Evolutionary conservation across 2,797 vertebrate species (phyloP), one percentile per base, ranked within the genome.

Genomic region (Myotis findleyi): DNA sequence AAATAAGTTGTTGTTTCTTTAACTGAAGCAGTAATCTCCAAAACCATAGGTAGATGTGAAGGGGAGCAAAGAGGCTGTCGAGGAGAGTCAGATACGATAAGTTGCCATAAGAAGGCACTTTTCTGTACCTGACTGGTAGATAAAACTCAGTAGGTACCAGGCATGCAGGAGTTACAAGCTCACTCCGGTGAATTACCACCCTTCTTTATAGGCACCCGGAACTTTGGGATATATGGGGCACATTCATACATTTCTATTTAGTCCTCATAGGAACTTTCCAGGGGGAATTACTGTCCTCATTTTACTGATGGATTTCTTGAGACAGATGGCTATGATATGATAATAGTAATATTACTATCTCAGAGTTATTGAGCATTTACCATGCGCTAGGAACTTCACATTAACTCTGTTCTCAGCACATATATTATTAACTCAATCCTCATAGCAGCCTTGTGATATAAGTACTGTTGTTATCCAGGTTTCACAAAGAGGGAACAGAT

Each of bases 341-440:
- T 75, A 30, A 44, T 17, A 30, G 36, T 85, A 44, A 79, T 86
- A 87, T 41, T 55, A 94, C 44, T 59, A 81, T 23, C 71, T 64
- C 25, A 83, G 30, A 64, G 87, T 85, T 80, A 85, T 89, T 84
- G 36, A 89, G 17, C 64, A 84, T 87, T 92, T 93, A 79, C 21
- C 76, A 6, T 79, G 20, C 91, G 23, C 8, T 30, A 80, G 30
- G 36, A 38, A 72, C 69, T 93, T 77, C 49, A 71, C 6, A 79
- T 57, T 57, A 57, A 57, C 55, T 57, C 55, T 57, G 55, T 57
- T 57, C 21, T 25, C 55, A 57, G 23, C 55, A 57, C 55, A 57
- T 25, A 57, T 10, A 25, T 57, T 25, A 57, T 57, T 57, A 68
- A 81, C 27, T 91, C 66, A 95, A 33, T 79, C 18, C 7, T 79